Evolutionary conservation across 2,113 vertebrate species (phyloP).

Genomic region (Malaclemys terrapin): DNA sequence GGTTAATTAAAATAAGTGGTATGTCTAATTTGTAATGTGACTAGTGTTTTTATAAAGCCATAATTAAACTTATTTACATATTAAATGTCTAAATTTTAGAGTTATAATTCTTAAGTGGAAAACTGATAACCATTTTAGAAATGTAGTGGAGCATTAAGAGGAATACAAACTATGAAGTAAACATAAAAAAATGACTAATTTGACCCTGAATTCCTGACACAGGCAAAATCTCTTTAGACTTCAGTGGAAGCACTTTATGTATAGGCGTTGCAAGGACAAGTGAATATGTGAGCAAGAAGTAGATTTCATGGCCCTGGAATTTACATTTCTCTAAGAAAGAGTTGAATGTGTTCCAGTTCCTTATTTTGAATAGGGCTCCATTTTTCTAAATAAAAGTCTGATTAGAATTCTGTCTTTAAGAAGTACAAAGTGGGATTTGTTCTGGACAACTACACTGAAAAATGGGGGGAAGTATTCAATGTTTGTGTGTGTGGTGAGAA

Average conservation of each 20-base stretch:
- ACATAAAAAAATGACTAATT: accelerated
- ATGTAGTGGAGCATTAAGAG: background rate
- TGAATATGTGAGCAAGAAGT: background rate
- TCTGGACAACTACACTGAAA: background rate
- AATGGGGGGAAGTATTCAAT: background rate
- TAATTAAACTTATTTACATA: background rate
- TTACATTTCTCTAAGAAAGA: conserved; percentile 13
- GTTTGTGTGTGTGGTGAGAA: too few relatives aligned
- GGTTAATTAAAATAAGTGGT: background rate
- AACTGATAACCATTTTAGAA: background rate
- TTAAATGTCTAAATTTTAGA: background rate
- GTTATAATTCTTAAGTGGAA: background rate
- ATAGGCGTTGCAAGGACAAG: background rate
- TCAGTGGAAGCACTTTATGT: background rate
- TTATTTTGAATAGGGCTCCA: conserved; percentile 22
- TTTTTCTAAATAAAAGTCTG: background rate
- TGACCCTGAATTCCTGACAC: background rate
- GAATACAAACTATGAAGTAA: background rate
- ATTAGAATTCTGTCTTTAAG: background rate
- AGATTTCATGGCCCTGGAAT: conserved; percentile 31
- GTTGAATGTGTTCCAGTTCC: background rate
- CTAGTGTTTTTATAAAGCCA: background rate
- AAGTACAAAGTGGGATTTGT: background rate
- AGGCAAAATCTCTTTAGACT: conserved; percentile 38
- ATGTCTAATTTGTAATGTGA: background rate